Evolutionary conservation across 1,140 invertebrate genomes (phyloP).

Genomic region (Zaprionus capensis): DNA sequence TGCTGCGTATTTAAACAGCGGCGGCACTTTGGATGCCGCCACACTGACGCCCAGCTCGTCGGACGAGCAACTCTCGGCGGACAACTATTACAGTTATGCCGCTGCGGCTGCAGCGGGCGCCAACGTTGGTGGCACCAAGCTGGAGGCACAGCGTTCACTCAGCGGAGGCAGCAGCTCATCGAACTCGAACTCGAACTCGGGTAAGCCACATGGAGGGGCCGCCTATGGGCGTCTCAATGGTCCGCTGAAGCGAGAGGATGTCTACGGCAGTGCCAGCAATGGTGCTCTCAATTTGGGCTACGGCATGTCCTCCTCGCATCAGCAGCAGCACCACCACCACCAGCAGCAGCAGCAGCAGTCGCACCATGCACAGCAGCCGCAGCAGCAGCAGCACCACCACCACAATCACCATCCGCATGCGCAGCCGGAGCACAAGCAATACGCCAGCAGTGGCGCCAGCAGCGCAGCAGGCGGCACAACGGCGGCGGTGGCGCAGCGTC

Average conservation of each 20-base stretch:
- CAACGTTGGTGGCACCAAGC: constrained; percentile 26
- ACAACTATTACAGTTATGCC: constrained; percentile 74
- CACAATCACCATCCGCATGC: constrained; percentile 35
- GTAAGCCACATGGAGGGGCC: constrained; percentile 49
- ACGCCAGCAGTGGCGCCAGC: constrained; percentile 52
- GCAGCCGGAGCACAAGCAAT: constrained; percentile 57
- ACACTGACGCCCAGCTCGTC: constrained; percentile 83
- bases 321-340: constrained; percentile 23
- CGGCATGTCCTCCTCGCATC: constrained; percentile 15
- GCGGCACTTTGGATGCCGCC: constrained; percentile 62
- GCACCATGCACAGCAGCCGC: constrained; percentile 31
- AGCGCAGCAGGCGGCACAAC: constrained; percentile 48
- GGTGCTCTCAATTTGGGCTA: constrained; percentile 38
- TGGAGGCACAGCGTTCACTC: constrained; percentile 82
- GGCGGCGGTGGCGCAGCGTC: constrained; percentile 84
- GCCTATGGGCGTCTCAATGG: constrained; percentile 63
- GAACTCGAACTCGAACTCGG: constrained; percentile 60
- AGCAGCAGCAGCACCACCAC: constrained; percentile 33
- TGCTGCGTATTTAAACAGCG: constrained; percentile 73
- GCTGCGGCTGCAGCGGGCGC: constrained; percentile 53
- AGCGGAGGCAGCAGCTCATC: constrained; percentile 85
- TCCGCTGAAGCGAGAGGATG: constrained; percentile 74
- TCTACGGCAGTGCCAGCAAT: constrained; percentile 62
- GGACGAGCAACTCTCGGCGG: constrained; percentile 79
- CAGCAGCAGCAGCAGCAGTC: constrained; percentile 19